These are phyloP conservation scores for Symphodus melops DNA, from an alignment of 2,113 vertebrate species.

Conservation along the genomic window DNA sequence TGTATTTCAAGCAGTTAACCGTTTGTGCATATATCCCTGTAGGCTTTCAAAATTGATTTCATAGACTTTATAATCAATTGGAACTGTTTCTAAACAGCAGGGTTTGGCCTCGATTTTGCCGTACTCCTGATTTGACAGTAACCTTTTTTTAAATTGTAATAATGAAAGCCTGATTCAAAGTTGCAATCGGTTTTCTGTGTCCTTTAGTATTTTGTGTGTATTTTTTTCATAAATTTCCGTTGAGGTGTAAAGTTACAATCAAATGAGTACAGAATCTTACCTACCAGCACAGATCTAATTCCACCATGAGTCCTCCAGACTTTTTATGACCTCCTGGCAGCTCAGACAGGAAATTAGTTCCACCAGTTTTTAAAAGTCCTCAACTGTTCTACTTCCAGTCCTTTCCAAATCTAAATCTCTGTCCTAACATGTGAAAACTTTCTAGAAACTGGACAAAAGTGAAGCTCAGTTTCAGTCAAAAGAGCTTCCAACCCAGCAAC, in stretches of 20 bases:
- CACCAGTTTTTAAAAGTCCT: slow-evolving; percentile 21
- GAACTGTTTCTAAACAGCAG: background rate
- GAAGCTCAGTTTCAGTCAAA: background rate
- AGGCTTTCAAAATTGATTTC: slow-evolving; percentile 10
- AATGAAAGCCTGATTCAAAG: background rate
- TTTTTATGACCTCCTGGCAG: slow-evolving; percentile 22
- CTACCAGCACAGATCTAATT: slow-evolving; percentile 39
- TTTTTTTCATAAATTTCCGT: background rate
- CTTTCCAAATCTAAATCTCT: background rate
- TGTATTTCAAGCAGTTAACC: background rate
- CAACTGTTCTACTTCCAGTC: background rate
- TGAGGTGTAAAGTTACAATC: background rate
- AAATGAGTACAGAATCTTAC: slow-evolving; percentile 16
- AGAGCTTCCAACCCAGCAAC: slow-evolving; percentile 45
- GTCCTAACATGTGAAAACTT: background rate
- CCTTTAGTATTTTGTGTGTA: background rate
- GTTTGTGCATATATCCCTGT: background rate
- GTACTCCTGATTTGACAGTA: background rate
- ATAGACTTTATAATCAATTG: slow-evolving; percentile 15
- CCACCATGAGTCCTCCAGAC: slow-evolving; percentile 47
- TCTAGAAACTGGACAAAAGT: background rate
- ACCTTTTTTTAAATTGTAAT: background rate
- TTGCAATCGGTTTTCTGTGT: background rate
- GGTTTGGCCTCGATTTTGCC: background rate
- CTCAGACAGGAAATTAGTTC: slow-evolving; percentile 29